phyloP scores from a whole-genome alignment of 2,888 invertebrate species.

The Unio delphinus region DNA sequence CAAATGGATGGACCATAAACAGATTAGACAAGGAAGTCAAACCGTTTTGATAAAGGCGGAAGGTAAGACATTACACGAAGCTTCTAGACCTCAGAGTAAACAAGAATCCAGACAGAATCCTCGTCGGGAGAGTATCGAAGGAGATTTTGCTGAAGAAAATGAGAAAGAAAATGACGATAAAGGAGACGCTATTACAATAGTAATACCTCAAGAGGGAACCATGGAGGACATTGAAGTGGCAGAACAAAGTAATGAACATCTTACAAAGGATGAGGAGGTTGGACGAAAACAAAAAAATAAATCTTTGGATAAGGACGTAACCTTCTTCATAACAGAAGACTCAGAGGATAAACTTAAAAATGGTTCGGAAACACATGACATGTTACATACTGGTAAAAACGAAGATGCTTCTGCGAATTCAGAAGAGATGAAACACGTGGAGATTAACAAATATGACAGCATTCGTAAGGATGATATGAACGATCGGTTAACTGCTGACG shows the following conservation, averaged over 20 bases:
- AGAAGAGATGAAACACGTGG: no score
- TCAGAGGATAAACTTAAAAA: no score
- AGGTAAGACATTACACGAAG: not conserved
- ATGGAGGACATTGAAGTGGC: not conserved
- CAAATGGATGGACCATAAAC: conserved; percentile 2
- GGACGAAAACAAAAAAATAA: conserved; percentile 7
- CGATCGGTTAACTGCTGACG: no score
- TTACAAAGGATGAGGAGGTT: conserved; percentile 1
- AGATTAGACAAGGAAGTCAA: conserved; percentile 1
- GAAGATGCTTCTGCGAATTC: no score
- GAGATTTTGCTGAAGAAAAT: conserved; percentile 3
- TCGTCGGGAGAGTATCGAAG: conserved; percentile 1
- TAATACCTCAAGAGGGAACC: not conserved
- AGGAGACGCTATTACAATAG: not conserved
- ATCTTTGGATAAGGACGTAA: conserved; percentile 1
- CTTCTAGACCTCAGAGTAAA: conserved; percentile 2
- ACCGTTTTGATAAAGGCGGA: conserved; percentile 3
- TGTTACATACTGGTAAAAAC: no score
- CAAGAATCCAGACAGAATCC: conserved; percentile 1
- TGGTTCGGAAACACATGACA: no score
- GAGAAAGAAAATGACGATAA: conserved; percentile 5
- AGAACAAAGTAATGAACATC: conserved; percentile 1
- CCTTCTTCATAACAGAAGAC: conserved; percentile 5
- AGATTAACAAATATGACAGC: no score
- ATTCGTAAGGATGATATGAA: no score